These are phyloP conservation scores for Theonella swinhoei DNA, from an alignment of 37 sponge, comb jelly and placozoan genomes.

Conservation along the genomic window DNA sequence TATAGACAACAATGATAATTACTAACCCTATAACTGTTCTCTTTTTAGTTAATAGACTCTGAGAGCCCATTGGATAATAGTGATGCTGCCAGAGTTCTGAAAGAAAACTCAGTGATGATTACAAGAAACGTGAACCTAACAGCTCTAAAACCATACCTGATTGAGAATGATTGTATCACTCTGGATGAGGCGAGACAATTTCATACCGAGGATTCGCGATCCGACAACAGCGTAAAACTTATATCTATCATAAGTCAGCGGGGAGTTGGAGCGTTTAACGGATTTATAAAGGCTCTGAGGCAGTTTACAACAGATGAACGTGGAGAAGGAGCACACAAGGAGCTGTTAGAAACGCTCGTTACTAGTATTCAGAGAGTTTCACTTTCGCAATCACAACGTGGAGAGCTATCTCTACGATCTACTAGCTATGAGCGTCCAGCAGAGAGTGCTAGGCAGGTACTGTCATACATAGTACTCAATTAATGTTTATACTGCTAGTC, in stretches of 20 bases:
- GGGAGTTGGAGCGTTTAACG: not conserved
- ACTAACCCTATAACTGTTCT: too few relatives aligned
- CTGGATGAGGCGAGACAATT: not conserved
- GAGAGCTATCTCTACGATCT: too few relatives aligned
- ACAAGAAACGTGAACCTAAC: not conserved
- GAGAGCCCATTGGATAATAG: not conserved
- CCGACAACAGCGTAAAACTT: not conserved
- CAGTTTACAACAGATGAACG: not conserved
- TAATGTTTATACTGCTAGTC: too few relatives aligned
- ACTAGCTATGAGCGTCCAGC: too few relatives aligned
- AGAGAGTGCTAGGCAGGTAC: too few relatives aligned
- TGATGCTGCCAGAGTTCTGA: not conserved
- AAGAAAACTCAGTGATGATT: not conserved
- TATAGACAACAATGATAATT: too few relatives aligned
- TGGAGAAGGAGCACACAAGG: not conserved
- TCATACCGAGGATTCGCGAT: not conserved
- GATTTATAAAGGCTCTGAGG: not conserved
- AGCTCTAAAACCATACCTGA: not conserved
- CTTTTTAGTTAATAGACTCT: too few relatives aligned
- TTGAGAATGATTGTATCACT: not conserved
- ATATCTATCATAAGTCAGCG: not conserved
- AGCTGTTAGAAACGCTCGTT: not conserved
- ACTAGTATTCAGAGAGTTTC: too few relatives aligned
- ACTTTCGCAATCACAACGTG: too few relatives aligned
- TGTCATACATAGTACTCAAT: too few relatives aligned